These are phyloP conservation scores for Athalia rosae DNA, from an alignment of 2,888 invertebrate species.

Conservation along the genomic window DNA sequence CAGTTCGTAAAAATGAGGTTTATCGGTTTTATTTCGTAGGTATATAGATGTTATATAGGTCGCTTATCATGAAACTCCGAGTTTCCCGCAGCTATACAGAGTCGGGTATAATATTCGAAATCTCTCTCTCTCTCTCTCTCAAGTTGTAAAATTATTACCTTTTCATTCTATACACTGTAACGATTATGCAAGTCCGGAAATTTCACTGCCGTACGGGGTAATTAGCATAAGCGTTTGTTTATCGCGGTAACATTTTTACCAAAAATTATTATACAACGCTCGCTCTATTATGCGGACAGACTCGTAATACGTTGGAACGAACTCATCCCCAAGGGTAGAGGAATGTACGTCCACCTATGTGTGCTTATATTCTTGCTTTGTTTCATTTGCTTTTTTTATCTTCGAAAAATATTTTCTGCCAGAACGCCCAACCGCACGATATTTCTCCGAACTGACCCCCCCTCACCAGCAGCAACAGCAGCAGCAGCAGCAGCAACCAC, in stretches of 20 bases:
- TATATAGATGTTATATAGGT: too few relatives aligned
- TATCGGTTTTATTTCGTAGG: too few relatives aligned
- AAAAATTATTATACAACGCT: constrained; percentile 51
- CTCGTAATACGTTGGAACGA: constrained; percentile 1
- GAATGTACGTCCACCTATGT: background rate
- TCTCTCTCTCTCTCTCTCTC: constrained; percentile 1
- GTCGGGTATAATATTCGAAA: too few relatives aligned
- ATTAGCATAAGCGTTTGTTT: constrained; percentile 61
- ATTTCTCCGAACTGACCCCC: background rate
- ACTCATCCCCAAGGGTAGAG: constrained; percentile 15
- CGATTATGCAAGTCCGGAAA: background rate
- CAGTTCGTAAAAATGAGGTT: too few relatives aligned
- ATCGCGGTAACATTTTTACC: constrained; percentile 53
- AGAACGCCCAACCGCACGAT: constrained; percentile 6
- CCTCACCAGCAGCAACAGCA: background rate
- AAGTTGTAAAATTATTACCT: background rate
- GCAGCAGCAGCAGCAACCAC: background rate
- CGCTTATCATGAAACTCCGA: too few relatives aligned
- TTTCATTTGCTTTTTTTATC: background rate
- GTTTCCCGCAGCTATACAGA: too few relatives aligned
- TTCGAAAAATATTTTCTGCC: constrained; percentile 17
- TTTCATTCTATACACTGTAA: background rate
- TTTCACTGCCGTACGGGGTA: constrained; percentile 21
- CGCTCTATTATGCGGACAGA: constrained; percentile 35
- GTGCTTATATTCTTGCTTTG: background rate